Evolutionary conservation across 1,140 invertebrate species (phyloP), one percentile per base, ranked within the genome.

Genomic region (Schlechtendalia chinensis): DNA sequence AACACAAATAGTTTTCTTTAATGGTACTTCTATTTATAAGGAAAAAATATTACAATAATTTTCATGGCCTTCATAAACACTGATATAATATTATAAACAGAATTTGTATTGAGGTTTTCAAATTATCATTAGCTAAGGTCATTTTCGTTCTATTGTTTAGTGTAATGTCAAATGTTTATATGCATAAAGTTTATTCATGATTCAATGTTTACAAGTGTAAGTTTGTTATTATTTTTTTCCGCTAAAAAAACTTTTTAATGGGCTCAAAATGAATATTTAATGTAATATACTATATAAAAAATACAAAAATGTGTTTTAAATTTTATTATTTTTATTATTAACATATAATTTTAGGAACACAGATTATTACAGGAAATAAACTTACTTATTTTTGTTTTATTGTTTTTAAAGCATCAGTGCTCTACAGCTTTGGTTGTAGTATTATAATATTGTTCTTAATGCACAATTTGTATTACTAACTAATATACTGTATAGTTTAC

Each of bases 71-170:
- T 50, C 22, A 69, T 2, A 67, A 47, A 39, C 12, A 17, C 8
- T 69, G 1, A 8, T 69, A 69, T 24, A 1, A 11, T 27, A 27
- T 16, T 50, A 27, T 69, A 50, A 47, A 24, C 12, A 50, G 45
- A 1, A 1, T 17, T 47, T 72, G 29, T 72, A 27, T 50, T 16
- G 27, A 32, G 16, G 27, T 1, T 32, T 72, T 72, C 14, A 39
- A 72, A 54, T 53, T 69, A 69, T 69, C 16, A 72, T 54, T 16
- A 53, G 4, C 24, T 32, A 54, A 69, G 65, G 65, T 50, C 22
- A 69, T 29, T 29, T 19, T 5, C 24, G 24, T 19, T 12, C 24
- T 17, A 71, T 71, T 71, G 67, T 53, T 71, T 54, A 47, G 22
- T 22, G 14, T 29, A 32, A 29, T 53, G 47, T 54, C n/a, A 50